phyloP scores from a whole-genome alignment of 1,140 invertebrate species.

The Formica selysi region DNA sequence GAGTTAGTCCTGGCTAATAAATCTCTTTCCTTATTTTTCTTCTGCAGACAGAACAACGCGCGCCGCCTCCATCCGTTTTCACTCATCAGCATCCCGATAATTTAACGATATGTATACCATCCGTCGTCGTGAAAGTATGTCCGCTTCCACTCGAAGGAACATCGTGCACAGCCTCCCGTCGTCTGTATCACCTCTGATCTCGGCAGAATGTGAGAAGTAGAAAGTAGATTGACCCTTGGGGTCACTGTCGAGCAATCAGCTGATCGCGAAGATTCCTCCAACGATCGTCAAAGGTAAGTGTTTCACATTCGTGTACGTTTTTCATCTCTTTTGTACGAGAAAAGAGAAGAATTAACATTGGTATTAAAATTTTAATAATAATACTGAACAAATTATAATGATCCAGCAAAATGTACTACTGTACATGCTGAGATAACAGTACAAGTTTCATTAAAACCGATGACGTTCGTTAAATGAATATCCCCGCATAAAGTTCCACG shows the following conservation, averaged over 20 bases:
- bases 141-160: conserved; percentile 54
- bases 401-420: not conserved
- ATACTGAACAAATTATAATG: conserved; percentile 1
- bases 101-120: conserved; percentile 60
- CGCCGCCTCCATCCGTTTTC: conserved; percentile 73
- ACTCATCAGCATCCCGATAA: conserved; percentile 71
- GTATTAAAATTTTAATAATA: conserved; percentile 6
- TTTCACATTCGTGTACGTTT: conserved; percentile 22
- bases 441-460: not conserved
- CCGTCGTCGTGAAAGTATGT: conserved; percentile 77
- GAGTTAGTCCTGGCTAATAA: conserved; percentile 35
- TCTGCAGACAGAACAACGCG: conserved; percentile 51
- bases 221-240: conserved; percentile 81
- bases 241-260: conserved; percentile 76
- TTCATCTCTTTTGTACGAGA: not conserved
- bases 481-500: conserved; percentile 2
- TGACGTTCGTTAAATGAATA: conserved; percentile 21
- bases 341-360: conserved; percentile 8
- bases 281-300: not conserved
- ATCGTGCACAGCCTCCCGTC: conserved; percentile 43
- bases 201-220: conserved; percentile 79
- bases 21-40: conserved; percentile 50
- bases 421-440: not conserved
- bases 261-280: conserved; percentile 64
- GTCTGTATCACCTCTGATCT: conserved; percentile 72